Conservation (phyloP, 2,113 vertebrate genomes). For the Pyrgilauda ruficollis region DNA sequence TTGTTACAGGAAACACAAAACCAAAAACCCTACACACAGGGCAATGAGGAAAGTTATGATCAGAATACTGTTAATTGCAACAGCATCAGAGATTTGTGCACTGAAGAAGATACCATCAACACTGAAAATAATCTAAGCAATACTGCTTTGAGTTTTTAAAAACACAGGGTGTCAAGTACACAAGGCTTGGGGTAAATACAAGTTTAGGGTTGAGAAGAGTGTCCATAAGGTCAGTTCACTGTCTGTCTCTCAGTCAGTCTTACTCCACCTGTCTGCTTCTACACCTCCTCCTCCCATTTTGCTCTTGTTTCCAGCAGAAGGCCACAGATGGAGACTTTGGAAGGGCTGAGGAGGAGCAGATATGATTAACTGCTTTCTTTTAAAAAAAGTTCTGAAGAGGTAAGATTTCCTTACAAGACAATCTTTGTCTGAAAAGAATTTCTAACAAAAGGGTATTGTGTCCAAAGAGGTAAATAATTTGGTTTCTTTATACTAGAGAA, state of each 20-base stretch:
- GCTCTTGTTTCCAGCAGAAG: background rate
- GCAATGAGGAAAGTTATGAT: background rate
- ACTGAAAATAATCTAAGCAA: background rate
- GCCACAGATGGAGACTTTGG: background rate
- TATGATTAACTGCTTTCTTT: background rate
- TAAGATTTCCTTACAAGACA: background rate
- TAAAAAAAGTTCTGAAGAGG: background rate
- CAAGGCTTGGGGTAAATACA: background rate
- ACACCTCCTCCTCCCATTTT: background rate
- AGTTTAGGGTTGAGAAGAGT: background rate
- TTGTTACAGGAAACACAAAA: background rate
- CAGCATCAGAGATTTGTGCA: background rate
- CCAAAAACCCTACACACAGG: background rate
- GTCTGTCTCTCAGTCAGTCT: background rate
- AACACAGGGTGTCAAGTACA: background rate
- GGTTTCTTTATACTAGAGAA: background rate
- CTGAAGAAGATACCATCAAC: background rate
- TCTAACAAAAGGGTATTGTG: constrained; percentile 1
- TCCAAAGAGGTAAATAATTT: background rate
- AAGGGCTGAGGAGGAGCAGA: background rate
- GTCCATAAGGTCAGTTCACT: background rate
- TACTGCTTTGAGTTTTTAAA: background rate
- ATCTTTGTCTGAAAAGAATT: constrained; percentile 7
- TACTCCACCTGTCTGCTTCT: background rate
- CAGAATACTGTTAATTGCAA: background rate